Percentiles rank a stretch among this genome's conserved stretches.
Evolutionary conservation across 1,140 invertebrate species (phyloP).

Genomic region (Aphis craccivora): DNA sequence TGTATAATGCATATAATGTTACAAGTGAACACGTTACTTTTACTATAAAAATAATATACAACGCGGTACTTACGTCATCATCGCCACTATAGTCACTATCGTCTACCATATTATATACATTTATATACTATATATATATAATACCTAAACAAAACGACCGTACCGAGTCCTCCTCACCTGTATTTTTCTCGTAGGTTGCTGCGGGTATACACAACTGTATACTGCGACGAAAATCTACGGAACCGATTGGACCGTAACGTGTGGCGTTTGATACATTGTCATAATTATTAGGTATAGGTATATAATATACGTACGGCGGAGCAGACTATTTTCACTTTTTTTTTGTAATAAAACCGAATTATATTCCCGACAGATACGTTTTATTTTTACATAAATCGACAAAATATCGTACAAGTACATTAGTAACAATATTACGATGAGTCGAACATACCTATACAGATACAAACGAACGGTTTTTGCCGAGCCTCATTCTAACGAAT

Average conservation of each 20-base stretch:
- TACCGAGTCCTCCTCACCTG: neutral
- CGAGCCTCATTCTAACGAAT: neutral
- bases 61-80: neutral
- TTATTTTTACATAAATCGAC: neutral
- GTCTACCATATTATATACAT: neutral
- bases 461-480: neutral
- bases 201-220: no score
- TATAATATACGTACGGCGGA: neutral
- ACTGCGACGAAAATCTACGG: neutral
- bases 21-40: neutral
- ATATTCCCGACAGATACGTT: neutral
- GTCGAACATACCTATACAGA: neutral
- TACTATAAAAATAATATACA: neutral
- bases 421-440: no score
- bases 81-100: neutral
- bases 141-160: neutral
- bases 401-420: neutral
- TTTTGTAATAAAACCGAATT: neutral
- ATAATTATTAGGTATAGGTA: neutral
- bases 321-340: neutral
- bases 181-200: neutral
- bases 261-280: neutral
- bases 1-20: neutral
- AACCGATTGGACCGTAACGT: constrained; percentile 11
- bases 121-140: neutral